Percentiles rank a stretch among this genome's conserved stretches.
phyloP scores from a whole-genome alignment of 2,113 vertebrate species.

The Corythornis cristatus region DNA sequence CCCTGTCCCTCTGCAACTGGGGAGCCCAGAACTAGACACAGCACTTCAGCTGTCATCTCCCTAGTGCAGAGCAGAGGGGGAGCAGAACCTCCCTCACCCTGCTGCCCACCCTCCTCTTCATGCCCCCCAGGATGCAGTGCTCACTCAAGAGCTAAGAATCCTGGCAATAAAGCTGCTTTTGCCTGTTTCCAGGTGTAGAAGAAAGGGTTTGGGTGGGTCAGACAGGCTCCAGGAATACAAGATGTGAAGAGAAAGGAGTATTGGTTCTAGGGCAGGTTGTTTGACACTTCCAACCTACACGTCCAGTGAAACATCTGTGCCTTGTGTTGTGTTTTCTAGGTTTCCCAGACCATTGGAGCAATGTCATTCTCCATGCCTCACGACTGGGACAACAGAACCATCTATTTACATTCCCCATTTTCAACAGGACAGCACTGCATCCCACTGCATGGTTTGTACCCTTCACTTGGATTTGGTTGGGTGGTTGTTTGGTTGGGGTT shows the following conservation, averaged over 20 bases:
- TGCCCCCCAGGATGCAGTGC: too few species aligned
- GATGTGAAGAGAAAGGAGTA: background rate
- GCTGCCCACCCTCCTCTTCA: too few species aligned
- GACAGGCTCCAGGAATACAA: background rate
- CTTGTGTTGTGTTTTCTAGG: conserved; percentile 52
- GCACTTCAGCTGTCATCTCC: too few species aligned
- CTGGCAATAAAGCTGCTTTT: background rate
- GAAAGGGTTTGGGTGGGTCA: background rate
- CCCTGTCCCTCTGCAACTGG: too few species aligned
- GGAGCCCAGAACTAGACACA: too few species aligned
- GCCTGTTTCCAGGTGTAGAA: background rate
- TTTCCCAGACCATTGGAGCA: conserved; percentile 75
- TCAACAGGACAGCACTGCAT: conserved; percentile 88
- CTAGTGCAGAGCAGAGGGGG: too few species aligned
- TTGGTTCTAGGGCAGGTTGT: background rate
- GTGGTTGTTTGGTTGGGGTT: too few species aligned
- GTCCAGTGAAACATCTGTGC: background rate
- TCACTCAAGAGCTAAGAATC: background rate
- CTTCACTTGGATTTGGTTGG: background rate
- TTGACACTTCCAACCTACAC: background rate
- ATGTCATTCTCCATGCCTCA: conserved; percentile 79
- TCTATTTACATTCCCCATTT: conserved; percentile 84
- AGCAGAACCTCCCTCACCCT: too few species aligned
- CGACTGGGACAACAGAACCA: conserved; percentile 84
- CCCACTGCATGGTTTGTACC: conserved; percentile 86